Evolutionary conservation across 2,113 vertebrate genomes (phyloP), one percentile per base, ranked within the genome.

Genomic region (Nettapus auritus): DNA sequence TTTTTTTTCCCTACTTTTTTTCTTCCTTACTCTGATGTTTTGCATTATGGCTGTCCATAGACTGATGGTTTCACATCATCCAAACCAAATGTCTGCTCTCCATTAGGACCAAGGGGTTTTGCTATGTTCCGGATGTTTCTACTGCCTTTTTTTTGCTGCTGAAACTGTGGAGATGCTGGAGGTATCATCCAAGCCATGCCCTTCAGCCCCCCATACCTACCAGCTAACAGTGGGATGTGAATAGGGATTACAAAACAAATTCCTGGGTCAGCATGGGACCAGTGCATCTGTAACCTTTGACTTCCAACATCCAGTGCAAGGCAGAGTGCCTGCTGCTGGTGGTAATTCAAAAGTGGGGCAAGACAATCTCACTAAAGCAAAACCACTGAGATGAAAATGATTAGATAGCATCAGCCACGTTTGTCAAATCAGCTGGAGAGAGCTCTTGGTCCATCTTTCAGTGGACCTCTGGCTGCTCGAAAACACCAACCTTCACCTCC

Each of bases 401-500:
- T 62, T 53, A 36, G 8, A 25, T 15, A 62, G 38, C 3, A 6
- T 78, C 56, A 75, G 29, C 56, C 71, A 69, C 57, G 53, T 52
- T 75, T 63, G 46, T 90, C 73, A 84, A 36, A 90, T 48, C 52
- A 82, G n/a, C 53, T 73, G 73, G 25, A 91, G 64, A 63, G 33
- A 75, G 31, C 7, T 86, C 90, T 88, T 93, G 66, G 88, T 79
- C 63, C 59, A 44, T 52, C 8, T 93, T 91, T 82, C n/a, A 40
- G 14, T 17, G 59, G 85, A 82, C 89, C 93, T 82, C 85, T 96
- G 94, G 56, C 55, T 74, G 31, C 86, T 86, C 55, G 60, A 57
- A 71, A 48, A 31, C 0, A 3, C 69, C 69, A 88, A 23, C 71
- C 79, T 85, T 89, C 82, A 91, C 71, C 82, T 88, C 60, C 63